Evolutionary conservation across 2,113 vertebrate species (phyloP).

Genomic region (Phyllostomus hastatus): DNA sequence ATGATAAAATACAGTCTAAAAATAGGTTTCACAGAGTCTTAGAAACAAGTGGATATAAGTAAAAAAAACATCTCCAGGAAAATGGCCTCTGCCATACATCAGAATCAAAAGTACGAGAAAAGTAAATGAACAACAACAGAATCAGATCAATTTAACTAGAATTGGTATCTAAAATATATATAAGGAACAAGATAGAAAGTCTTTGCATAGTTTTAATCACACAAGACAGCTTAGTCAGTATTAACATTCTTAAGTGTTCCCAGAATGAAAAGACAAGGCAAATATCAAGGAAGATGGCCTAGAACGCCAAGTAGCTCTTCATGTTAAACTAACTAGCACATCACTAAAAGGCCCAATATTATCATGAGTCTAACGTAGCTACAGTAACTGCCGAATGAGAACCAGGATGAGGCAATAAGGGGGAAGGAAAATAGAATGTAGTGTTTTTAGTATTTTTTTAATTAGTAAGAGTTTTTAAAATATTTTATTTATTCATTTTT

Average conservation of each 20-base stretch:
- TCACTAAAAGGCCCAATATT: background rate
- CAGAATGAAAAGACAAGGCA: background rate
- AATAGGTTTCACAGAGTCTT: background rate
- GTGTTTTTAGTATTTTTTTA: background rate
- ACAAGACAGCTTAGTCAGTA: background rate
- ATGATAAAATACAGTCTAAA: conserved; percentile 41
- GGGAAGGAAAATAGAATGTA: background rate
- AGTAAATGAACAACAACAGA: background rate
- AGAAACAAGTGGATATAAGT: background rate
- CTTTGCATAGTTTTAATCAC: background rate
- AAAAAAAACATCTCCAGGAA: background rate
- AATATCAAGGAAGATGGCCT: background rate
- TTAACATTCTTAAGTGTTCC: background rate
- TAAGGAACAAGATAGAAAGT: background rate
- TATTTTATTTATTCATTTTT: no score
- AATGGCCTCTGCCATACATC: background rate
- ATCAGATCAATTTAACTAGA: background rate
- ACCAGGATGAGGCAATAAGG: background rate
- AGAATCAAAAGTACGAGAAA: background rate
- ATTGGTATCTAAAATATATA: background rate
- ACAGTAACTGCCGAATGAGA: background rate
- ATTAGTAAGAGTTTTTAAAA: no score
- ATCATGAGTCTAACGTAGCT: background rate
- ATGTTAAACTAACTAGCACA: background rate
- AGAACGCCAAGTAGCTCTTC: background rate